A percentile compares a stretch with the other conserved stretches of the same genome.
phyloP scores from a whole-genome alignment of 30 jellyfish, hydroid and myxozoan genomes.

The Nemopilema nomurai region DNA sequence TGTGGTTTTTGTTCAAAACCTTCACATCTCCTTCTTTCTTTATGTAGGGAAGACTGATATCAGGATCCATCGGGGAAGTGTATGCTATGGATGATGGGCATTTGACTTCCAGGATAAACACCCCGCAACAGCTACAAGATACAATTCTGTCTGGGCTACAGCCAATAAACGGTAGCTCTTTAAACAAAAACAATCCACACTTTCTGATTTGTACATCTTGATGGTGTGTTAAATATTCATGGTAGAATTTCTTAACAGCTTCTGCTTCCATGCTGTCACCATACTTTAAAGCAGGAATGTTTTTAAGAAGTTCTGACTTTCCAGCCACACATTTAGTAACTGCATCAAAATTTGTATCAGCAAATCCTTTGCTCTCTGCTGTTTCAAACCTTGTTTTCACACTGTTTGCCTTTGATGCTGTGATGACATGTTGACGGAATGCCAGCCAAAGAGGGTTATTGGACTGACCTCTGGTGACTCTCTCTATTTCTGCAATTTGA shows the following conservation, averaged over 20 bases:
- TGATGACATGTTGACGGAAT: slow-evolving; percentile 25
- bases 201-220: not conserved
- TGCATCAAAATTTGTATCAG: slow-evolving; percentile 26
- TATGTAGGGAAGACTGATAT: slow-evolving; percentile 10
- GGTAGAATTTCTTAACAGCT: slow-evolving; percentile 16
- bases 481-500: slow-evolving; percentile 3
- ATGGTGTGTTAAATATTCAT: not conserved
- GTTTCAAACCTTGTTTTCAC: slow-evolving; percentile 24
- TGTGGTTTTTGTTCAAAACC: slow-evolving; percentile 12
- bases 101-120: slow-evolving; percentile 23
- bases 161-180: slow-evolving; percentile 20
- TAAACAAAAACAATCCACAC: slow-evolving; percentile 6
- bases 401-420: slow-evolving; percentile 46
- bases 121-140: slow-evolving; percentile 17
- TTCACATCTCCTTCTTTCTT: not conserved
- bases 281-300: slow-evolving; percentile 58
- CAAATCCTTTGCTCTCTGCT: not conserved
- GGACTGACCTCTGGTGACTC: slow-evolving; percentile 42
- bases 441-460: slow-evolving; percentile 23
- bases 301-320: slow-evolving; percentile 14
- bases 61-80: slow-evolving; percentile 22
- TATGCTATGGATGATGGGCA: slow-evolving; percentile 9
- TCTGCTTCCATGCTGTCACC: slow-evolving; percentile 56
- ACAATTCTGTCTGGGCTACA: slow-evolving; percentile 28
- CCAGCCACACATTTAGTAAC: slow-evolving; percentile 25